These are phyloP conservation scores for Chlorocebus sabaeus DNA, from an alignment of 2,113 vertebrate species.

Conservation along the genomic window DNA sequence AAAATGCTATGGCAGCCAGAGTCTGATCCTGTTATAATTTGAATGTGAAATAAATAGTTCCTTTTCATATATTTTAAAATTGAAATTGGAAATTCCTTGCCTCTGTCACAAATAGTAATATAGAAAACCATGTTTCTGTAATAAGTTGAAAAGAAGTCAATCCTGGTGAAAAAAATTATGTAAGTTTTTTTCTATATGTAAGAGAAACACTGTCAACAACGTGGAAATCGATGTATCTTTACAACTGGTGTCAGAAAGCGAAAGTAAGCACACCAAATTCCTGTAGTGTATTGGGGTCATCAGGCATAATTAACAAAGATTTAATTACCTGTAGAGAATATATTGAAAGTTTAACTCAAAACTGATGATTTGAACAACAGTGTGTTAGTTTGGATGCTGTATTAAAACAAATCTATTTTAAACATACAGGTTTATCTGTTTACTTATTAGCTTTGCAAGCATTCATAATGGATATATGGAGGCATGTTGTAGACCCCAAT, in stretches of 20 bases:
- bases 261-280: background rate
- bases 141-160: background rate
- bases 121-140: background rate
- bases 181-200: background rate
- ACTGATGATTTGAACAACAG: background rate
- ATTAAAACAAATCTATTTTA: background rate
- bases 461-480: background rate
- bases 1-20: background rate
- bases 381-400: background rate
- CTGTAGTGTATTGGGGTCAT: background rate
- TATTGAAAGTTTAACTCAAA: background rate
- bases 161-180: background rate
- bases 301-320: conserved; percentile 21
- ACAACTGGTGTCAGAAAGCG: background rate
- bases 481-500: background rate
- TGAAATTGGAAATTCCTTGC: background rate
- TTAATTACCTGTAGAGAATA: background rate
- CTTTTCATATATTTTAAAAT: background rate
- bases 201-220: background rate
- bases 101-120: background rate
- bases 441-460: background rate
- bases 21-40: background rate
- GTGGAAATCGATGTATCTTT: background rate
- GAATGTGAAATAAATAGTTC: background rate
- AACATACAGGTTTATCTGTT: background rate